Conservation (phyloP, 1,140 invertebrate genomes). For the Musca domestica region DNA sequence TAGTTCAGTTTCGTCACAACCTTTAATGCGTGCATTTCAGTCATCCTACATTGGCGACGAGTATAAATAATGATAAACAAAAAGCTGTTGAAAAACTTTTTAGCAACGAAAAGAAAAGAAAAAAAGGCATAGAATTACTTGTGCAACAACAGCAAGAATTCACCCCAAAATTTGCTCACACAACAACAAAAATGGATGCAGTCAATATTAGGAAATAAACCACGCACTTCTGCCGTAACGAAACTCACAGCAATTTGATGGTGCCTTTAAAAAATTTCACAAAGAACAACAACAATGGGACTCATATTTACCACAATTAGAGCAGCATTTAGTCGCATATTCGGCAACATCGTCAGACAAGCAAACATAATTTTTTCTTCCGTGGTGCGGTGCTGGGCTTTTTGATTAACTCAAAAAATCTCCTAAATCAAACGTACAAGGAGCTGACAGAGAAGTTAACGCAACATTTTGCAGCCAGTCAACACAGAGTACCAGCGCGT, state of each 20-base stretch:
- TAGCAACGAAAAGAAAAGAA: too few species aligned
- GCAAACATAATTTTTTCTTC: slow-evolving; percentile 22
- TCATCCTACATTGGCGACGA: background rate
- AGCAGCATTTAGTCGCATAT: slow-evolving; percentile 17
- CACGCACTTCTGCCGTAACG: background rate
- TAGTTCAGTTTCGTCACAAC: background rate
- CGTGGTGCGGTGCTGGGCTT: slow-evolving; percentile 19
- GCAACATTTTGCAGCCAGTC: too few species aligned
- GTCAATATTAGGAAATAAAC: background rate
- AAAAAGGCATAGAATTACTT: background rate
- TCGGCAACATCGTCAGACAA: background rate
- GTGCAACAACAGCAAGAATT: background rate
- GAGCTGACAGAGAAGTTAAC: slow-evolving; percentile 17
- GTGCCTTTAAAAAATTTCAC: background rate
- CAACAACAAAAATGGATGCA: slow-evolving; percentile 10
- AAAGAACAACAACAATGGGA: slow-evolving; percentile 19
- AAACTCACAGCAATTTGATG: background rate
- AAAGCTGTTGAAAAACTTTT: too few species aligned
- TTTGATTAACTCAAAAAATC: slow-evolving; percentile 24
- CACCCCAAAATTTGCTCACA: background rate
- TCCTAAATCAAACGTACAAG: slow-evolving; percentile 18
- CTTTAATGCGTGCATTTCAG: background rate
- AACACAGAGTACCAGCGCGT: too few species aligned
- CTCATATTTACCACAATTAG: slow-evolving; percentile 13
- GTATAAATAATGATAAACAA: background rate